Evolutionary conservation across 2,113 vertebrate species (phyloP), one percentile per base, ranked within the genome.

Genomic region (Phyllostomus hastatus): DNA sequence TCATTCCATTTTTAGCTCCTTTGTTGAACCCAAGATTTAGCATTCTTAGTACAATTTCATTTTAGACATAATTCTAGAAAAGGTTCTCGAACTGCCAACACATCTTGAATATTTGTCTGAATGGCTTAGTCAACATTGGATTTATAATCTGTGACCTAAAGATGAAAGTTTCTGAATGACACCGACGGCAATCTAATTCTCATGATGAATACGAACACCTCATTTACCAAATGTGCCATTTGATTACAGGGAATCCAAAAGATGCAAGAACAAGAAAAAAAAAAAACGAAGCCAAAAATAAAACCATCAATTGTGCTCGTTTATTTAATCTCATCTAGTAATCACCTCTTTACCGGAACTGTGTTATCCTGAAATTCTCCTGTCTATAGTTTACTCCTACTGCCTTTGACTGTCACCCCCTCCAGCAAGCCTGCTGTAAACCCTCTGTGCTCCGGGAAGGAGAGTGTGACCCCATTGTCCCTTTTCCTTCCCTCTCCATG

Each of bases 121-220:
- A 79, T 86, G 57, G 35, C 26, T 95, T 83, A 64, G 79, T 92
- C 67, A 82, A 41, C 48, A 69, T 14, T 82, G 4, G 26, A 35
- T 80, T 93, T 90, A 69, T 69, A 84, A 75, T 64, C 9, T 75
- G n/a, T 64, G 48, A 48, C 43, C 64, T 57, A 59, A 67, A 86
- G 41, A 54, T 86, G 73, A 80, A 95, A 95, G 73, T 83, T 96
- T 91, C 88, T 95, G 80, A 93, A 96, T 82, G 79, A 88, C 26
- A 72, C 15, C 19, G 48, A 76, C 15, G 41, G 26, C 33, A 22
- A 50, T 87, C 57, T 70, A 22, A 80, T 93, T 90, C 82, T 92
- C 76, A 31, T 33, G 69, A 96, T 91, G 70, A 95, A 84, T 85
- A 75, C 22, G n/a, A 90, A n/a, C 38, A 33, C 28, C 19, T 54